Evolutionary conservation across 2,797 vertebrate genomes (phyloP).

Genomic region (Microctenopoma stevenorrisi): DNA sequence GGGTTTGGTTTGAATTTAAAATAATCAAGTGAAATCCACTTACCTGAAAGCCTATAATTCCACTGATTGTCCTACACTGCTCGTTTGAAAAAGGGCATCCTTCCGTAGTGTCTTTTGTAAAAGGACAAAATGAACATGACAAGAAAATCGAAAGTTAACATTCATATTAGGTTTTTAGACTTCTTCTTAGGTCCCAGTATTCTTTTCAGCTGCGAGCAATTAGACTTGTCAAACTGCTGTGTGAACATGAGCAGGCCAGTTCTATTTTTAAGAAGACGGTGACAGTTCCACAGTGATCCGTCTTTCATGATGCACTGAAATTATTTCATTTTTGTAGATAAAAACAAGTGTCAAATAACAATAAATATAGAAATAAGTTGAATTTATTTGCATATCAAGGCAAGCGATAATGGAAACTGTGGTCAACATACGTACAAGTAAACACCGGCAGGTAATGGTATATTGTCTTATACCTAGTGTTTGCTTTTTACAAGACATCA

Average conservation of each 20-base stretch:
- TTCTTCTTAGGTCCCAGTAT: background rate
- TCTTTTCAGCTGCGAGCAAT: background rate
- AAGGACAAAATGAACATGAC: background rate
- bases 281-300: background rate
- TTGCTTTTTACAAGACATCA: too few species aligned
- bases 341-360: constrained; percentile 1
- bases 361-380: constrained; percentile 1
- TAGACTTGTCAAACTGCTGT: background rate
- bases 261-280: background rate
- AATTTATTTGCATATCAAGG: background rate
- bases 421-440: too few species aligned
- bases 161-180: background rate
- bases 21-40: background rate
- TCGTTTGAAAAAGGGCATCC: background rate
- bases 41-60: background rate
- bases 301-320: background rate
- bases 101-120: background rate
- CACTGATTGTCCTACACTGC: background rate
- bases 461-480: too few species aligned
- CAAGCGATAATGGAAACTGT: background rate
- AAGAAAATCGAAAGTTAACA: background rate
- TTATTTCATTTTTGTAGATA: background rate
- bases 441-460: too few species aligned
- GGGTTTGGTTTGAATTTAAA: background rate
- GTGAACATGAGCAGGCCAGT: background rate